Evolutionary conservation across 2,888 invertebrate genomes (phyloP).

Genomic region (Cephus nigrinus): DNA sequence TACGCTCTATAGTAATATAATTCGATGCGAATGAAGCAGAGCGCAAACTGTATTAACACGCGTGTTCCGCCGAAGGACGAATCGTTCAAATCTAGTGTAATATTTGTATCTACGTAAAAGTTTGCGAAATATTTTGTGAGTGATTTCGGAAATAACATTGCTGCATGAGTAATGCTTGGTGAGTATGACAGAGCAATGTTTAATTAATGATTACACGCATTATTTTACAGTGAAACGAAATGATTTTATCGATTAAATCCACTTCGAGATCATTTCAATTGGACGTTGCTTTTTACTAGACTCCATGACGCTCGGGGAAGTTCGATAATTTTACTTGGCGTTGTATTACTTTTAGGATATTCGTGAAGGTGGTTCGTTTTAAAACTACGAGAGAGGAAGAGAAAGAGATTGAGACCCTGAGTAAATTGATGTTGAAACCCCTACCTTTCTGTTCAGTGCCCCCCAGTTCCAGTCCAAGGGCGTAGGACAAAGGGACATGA

Average conservation of each 20-base stretch:
- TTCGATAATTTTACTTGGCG: slow-evolving; percentile 24
- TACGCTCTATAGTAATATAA: neutral
- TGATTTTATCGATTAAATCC: neutral
- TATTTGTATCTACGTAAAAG: neutral
- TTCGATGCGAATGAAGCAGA: neutral
- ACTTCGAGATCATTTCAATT: neutral
- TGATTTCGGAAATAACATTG: neutral
- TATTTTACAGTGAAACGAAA: neutral
- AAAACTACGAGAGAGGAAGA: neutral
- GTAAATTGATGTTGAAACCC: slow-evolving; percentile 24
- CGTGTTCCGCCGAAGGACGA: neutral
- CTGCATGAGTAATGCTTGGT: neutral
- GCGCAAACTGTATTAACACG: neutral
- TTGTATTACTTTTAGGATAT: neutral
- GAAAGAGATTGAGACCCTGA: slow-evolving; percentile 19
- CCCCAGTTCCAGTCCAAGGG: slow-evolving; percentile 25
- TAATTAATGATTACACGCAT: neutral
- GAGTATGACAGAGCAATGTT: neutral
- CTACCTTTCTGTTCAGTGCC: slow-evolving; percentile 24
- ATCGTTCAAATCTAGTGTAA: neutral
- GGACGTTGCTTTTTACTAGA: neutral
- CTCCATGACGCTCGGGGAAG: neutral
- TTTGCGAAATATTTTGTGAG: neutral
- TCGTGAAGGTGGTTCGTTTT: neutral
- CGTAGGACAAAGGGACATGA: slow-evolving; percentile 27